Evolutionary conservation across 2,797 vertebrate genomes (phyloP), one percentile per base, ranked within the genome.

Genomic region (Myoxocephalus aenaeus): DNA sequence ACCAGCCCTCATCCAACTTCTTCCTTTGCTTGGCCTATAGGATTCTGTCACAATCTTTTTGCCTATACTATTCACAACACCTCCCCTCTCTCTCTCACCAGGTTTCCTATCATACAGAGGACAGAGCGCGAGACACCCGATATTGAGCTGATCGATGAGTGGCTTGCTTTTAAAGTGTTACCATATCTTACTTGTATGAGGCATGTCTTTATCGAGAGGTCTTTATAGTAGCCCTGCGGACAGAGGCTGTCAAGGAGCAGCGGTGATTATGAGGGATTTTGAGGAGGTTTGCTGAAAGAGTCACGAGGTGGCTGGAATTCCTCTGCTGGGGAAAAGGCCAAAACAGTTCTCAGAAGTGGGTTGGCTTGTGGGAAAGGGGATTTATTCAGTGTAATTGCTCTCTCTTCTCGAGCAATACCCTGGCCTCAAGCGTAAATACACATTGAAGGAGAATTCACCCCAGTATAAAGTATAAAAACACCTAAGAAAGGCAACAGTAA

Each of bases 211-310:
- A 82, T 83, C 68, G 56, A 76, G 70, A 69, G 36, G 56, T 67
- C 69, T 79, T 89, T 46, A 25, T 6, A 77, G 80, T 54, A 50
- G 67, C 77, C 3, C 22, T 1, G 64, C 61, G 79, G 72, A 74
- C 63, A n/a, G 27, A 76, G 40, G 70, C 79, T 68, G 77, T 86
- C 77, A 66, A 82, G 75, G 75, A 82, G 84, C 71, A 50, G 76
- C 51, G 86, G 73, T 88, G 79, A 91, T 90, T 91, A 86, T 77
- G 84, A 87, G 80, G 83, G 87, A 88, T 88, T 89, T 89, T 80
- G 56, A 70, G 78, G 75, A 77, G 86, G 80, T 78, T 87, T 86
- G 77, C 58, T 70, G 48, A 64, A 79, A 82, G 82, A 90, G 81
- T 91, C 87, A 92, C 58, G 14, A 80, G 87, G 79, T 73, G 66